Evolutionary conservation across 2,888 invertebrate species (phyloP), one percentile per base, ranked within the genome.

Genomic region (Andrena marginata): DNA sequence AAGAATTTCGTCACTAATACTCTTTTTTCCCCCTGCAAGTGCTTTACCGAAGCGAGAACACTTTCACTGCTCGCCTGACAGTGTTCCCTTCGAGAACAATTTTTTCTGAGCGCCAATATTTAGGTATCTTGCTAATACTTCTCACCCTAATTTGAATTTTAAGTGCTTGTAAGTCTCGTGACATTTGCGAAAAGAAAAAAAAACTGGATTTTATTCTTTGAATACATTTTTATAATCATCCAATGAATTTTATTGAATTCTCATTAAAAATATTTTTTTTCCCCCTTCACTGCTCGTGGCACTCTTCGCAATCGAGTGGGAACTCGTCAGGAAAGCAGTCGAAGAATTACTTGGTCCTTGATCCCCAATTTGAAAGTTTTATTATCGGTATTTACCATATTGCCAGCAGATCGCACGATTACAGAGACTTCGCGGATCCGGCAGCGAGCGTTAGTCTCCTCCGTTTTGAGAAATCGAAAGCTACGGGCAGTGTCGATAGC

Each of bases 381-480:
- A 42, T 68, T n/a, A 54, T 78, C 62, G 74, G 69, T 78, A 63
- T 56, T 54, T 59, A 65, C 49, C 48, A 49, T 68, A 69, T 73
- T 83, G 83, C 82, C 73, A 77, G 86, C 83, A 84, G 78, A 82
- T 67, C 77, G 74, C 77, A 82, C 87, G 90, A 91, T 93, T 93
- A 92, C 93, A 93, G 93, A 93, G 92, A 93, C 91, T 86, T 92
- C 89, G 92, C 92, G 88, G 94, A 94, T 87, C 92, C 93, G 80
- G 92, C 93, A 84, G 93, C 92, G 90, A 92, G 91, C 88, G 90
- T 93, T 92, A 94, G 89, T 88, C 93, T 94, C 90, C 94, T 94
- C 88, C 93, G 91, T 87, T 91, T 92, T 92, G 84, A 91, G 89
- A 93, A 93, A 92, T 88, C 91, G 88, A 92, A 93, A 92, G 91